These are phyloP conservation scores for Triplophysa yarkandensis DNA, from an alignment of 2,797 vertebrate genomes.

Conservation along the genomic window DNA sequence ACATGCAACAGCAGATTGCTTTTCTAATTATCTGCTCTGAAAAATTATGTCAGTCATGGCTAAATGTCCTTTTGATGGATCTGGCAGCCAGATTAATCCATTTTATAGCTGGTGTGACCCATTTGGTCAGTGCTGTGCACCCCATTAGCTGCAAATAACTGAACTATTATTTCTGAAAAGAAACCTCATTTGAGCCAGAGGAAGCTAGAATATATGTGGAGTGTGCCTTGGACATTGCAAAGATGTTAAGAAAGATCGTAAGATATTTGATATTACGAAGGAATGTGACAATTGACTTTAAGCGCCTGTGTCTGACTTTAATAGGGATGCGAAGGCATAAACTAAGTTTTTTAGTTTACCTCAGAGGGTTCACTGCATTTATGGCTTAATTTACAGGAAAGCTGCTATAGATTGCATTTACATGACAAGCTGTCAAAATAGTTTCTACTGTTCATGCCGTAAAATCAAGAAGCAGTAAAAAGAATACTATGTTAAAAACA, in stretches of 20 bases:
- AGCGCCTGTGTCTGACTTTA: too few relatives aligned
- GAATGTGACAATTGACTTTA: background rate
- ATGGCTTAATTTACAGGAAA: too few relatives aligned
- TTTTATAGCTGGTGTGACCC: constrained; percentile 43
- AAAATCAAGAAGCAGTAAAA: too few relatives aligned
- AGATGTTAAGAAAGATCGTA: background rate
- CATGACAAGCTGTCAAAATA: too few relatives aligned
- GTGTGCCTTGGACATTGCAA: background rate
- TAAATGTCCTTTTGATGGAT: constrained; percentile 37
- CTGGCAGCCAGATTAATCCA: constrained; percentile 22
- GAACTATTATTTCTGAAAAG: constrained; percentile 42
- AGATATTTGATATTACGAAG: background rate
- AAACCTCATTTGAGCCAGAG: constrained; percentile 24
- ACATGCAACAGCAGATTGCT: constrained; percentile 25
- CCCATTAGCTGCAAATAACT: constrained; percentile 39
- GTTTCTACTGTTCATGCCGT: too few relatives aligned
- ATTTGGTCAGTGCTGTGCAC: constrained; percentile 34
- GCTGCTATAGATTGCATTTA: too few relatives aligned
- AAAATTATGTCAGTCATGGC: constrained; percentile 27
- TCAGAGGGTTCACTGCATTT: too few relatives aligned
- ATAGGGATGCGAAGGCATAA: too few relatives aligned
- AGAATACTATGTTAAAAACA: too few relatives aligned
- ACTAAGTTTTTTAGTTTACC: too few relatives aligned
- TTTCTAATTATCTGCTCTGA: constrained; percentile 41
- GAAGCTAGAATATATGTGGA: background rate